Percentiles rank a stretch among this genome's conserved stretches.
phyloP scores from a whole-genome alignment of 2,888 invertebrate species.

The Leptura quadrifasciata region DNA sequence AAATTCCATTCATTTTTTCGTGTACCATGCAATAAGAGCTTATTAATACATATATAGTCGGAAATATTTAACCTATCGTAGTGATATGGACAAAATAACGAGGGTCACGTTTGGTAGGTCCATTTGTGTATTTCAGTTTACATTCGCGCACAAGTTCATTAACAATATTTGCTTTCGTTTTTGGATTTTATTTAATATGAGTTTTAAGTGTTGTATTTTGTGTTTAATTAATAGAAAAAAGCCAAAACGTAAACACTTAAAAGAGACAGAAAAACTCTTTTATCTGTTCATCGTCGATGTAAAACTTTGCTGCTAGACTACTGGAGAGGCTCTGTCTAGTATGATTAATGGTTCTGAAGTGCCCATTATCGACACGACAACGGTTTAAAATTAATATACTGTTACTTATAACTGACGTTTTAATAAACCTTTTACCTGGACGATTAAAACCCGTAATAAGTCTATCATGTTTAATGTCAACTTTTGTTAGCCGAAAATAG shows the following conservation, averaged over 20 bases:
- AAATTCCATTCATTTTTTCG: no score
- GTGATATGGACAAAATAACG: not conserved
- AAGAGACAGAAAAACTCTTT: slow-evolving; percentile 24
- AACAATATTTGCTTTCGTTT: not conserved
- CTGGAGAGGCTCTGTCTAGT: slow-evolving; percentile 16
- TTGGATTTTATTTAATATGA: slow-evolving; percentile 21
- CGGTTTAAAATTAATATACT: slow-evolving; percentile 50
- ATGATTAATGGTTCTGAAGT: slow-evolving; percentile 49
- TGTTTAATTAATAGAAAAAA: slow-evolving; percentile 21
- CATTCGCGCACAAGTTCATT: not conserved
- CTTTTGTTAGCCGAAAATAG: not conserved
- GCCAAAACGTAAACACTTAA: slow-evolving; percentile 31
- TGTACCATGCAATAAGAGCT: no score
- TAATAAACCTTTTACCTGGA: slow-evolving; percentile 46
- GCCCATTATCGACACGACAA: slow-evolving; percentile 50
- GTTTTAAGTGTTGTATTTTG: slow-evolving; percentile 9
- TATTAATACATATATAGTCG: not conserved
- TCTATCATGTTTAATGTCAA: slow-evolving; percentile 12
- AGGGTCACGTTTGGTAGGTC: not conserved
- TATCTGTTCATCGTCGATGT: slow-evolving; percentile 29
- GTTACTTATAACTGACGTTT: slow-evolving; percentile 45
- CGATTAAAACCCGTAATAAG: slow-evolving; percentile 22
- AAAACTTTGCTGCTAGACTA: slow-evolving; percentile 32
- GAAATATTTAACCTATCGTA: not conserved
- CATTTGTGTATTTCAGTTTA: not conserved